Base-by-base conservation (phyloP, 1,140 invertebrate species). In the Cotesia typhae region DNA sequence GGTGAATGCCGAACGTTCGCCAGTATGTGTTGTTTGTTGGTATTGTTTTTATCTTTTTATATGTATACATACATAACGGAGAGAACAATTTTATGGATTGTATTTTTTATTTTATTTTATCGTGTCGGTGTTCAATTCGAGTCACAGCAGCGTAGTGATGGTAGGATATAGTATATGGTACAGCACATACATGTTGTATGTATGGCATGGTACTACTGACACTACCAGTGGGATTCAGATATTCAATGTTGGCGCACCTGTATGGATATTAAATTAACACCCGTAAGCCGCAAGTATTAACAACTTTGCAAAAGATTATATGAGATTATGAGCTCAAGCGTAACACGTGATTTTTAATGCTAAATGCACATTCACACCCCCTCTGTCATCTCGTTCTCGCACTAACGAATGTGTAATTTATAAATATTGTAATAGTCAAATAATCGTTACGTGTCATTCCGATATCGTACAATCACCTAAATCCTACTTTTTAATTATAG, bases 271-370 rank as follows among this genome's bases (percentile, higher is more conserved):
- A 87, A 87, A 87, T 87, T 87, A 87, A 87, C 85, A 87, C 84
- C 83, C 82, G 83, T 87, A 87, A 87, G 85, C 85, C 73, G 80
- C 80, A 84, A 86, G 85, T 86, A 87, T 87, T 87, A 87, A 87
- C 85, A 87, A 87, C 85, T 87, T 87, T 87, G 85, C 85, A 87
- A 87, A 87, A 87, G 86, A 87, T 87, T 87, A 87, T 85, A 86
- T 80, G 85, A 87, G 85, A 87, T 87, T 87, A 87, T 87, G 84
- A 87, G 84, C 85, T 86, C 83, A 84, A 85, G 81, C 83, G 84
- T 79, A 86, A 87, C 84, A 83, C 84, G 85, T 87, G 85, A 87
- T 87, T 87, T 87, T 87, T 87, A 86, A 87, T 86, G 82, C 81
- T 73, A 86, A 86, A 87, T 86, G 82, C 81, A 71, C 70, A 73